Conservation (phyloP, 2,113 vertebrate genomes). For the Ailuropoda melanoleuca region DNA sequence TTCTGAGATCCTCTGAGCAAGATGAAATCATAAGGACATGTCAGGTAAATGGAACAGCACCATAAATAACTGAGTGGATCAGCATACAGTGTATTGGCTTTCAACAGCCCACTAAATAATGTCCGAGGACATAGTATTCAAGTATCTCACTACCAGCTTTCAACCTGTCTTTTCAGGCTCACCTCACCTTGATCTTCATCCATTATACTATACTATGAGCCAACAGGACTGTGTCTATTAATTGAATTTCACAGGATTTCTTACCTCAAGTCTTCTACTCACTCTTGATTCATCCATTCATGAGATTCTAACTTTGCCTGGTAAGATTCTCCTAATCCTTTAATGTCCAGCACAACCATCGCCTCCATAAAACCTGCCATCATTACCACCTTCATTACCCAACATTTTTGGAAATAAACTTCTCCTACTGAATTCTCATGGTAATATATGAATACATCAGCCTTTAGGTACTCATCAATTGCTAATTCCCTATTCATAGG, state of each 20-base stretch:
- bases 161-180: not conserved
- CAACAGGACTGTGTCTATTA: not conserved
- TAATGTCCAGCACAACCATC: not conserved
- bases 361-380: not conserved
- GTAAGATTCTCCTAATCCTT: not conserved
- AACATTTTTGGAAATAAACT: not conserved
- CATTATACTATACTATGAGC: not conserved
- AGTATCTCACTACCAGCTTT: not conserved
- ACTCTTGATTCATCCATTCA: not conserved
- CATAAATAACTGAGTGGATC: constrained; percentile 45
- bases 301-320: not conserved
- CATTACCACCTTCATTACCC: not conserved
- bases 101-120: constrained; percentile 43
- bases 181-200: not conserved
- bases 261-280: not conserved
- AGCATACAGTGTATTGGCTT: not conserved
- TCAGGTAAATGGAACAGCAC: constrained; percentile 9
- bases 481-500: not conserved
- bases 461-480: not conserved
- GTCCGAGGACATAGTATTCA: not conserved
- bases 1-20: constrained; percentile 28
- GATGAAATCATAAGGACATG: constrained; percentile 52
- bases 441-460: not conserved
- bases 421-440: not conserved
- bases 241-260: not conserved